A percentile compares a stretch with the other conserved stretches of the same genome.
Conservation (phyloP, 2,113 vertebrate species). For the Rynchops niger region DNA sequence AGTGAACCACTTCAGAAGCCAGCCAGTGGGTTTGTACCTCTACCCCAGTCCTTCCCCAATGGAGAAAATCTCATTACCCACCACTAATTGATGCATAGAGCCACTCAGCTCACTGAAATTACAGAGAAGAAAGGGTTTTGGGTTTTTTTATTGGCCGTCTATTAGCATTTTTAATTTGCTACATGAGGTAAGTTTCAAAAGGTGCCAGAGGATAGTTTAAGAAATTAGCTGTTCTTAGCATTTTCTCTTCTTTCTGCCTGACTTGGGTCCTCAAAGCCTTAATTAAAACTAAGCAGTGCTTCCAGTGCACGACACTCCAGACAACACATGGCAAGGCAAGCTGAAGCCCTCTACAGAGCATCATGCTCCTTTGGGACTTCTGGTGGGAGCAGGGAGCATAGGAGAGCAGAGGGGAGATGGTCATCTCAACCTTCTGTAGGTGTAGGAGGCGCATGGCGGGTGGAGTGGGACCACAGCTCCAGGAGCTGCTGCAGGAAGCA, state of each 20-base stretch:
- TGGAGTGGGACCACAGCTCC: background rate
- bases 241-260: conserved; percentile 35
- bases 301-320: background rate
- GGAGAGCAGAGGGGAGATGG: background rate
- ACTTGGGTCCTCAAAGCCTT: conserved; percentile 34
- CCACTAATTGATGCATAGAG: conserved; percentile 31
- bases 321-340: background rate
- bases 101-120: conserved; percentile 50
- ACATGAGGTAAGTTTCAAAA: conserved; percentile 67
- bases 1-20: background rate
- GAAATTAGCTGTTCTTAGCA: conserved; percentile 64
- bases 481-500: background rate
- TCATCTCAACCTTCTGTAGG: background rate
- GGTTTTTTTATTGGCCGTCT: conserved; percentile 50
- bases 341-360: background rate
- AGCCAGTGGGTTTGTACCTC: background rate
- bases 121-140: conserved; percentile 1
- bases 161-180: conserved; percentile 72
- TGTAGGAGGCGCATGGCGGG: background rate
- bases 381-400: background rate
- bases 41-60: background rate
- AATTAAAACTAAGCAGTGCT: conserved; percentile 35
- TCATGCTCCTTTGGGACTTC: background rate
- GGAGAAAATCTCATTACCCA: conserved; percentile 30
- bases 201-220: conserved; percentile 65